phyloP scores from a whole-genome alignment of 1,140 invertebrate species.

The Melitaea cinxia region DNA sequence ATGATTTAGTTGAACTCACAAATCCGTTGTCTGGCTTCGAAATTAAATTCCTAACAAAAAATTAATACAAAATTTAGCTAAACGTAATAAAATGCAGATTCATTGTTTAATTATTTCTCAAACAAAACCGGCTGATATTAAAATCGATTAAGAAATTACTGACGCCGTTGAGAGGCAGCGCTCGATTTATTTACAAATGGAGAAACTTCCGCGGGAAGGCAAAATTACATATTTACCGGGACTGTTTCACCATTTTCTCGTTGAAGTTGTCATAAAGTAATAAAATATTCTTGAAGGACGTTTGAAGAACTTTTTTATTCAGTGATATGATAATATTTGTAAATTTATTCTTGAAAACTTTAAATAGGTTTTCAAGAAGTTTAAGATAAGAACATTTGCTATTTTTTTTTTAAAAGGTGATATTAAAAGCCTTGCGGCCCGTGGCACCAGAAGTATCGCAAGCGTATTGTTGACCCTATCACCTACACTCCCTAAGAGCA shows the following conservation, averaged over 20 bases:
- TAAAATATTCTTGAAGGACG: not conserved
- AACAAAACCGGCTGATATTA: slow-evolving; percentile 31
- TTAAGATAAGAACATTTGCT: too few species aligned
- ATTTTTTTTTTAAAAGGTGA: too few species aligned
- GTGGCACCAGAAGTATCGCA: too few species aligned
- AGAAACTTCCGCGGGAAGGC: slow-evolving; percentile 29
- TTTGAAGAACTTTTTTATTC: not conserved
- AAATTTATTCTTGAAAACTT: too few species aligned
- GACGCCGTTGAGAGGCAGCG: slow-evolving; percentile 20
- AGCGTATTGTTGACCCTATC: too few species aligned
- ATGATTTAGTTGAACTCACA: not conserved
- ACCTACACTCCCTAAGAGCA: too few species aligned
- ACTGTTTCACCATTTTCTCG: slow-evolving; percentile 7
- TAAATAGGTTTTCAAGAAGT: too few species aligned
- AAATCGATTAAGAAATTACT: slow-evolving; percentile 38
- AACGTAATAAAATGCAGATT: slow-evolving; percentile 33
- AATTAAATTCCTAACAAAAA: slow-evolving; percentile 12
- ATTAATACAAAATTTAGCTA: slow-evolving; percentile 23
- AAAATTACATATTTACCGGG: slow-evolving; percentile 31
- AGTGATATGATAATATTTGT: too few species aligned
- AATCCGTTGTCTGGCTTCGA: not conserved
- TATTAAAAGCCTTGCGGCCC: too few species aligned
- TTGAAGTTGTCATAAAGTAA: slow-evolving; percentile 2
- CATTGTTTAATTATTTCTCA: slow-evolving; percentile 31
- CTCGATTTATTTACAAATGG: slow-evolving; percentile 33